These are phyloP conservation scores for Micropterix aruncella DNA, from an alignment of 2,888 invertebrate genomes.

Conservation along the genomic window DNA sequence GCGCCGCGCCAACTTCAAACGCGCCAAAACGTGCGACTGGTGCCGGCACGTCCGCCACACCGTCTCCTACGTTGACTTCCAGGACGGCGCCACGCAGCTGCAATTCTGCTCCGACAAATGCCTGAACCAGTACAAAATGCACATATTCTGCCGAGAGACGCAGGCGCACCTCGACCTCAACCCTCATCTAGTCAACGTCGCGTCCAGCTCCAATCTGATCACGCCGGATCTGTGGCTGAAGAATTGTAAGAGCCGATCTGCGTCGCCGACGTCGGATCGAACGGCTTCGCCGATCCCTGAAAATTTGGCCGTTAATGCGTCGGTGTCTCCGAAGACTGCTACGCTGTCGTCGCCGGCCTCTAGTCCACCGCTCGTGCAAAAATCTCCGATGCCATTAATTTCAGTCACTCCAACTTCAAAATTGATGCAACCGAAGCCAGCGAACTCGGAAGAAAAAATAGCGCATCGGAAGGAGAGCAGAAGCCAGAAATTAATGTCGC, in stretches of 20 bases:
- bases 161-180: constrained; percentile 81
- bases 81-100: constrained; percentile 81
- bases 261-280: constrained; percentile 40
- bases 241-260: constrained; percentile 58
- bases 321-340: constrained; percentile 15
- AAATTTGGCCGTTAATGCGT: constrained; percentile 14
- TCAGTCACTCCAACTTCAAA: constrained; percentile 53
- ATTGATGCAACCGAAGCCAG: constrained; percentile 34
- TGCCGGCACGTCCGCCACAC: constrained; percentile 82
- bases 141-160: constrained; percentile 88
- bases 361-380: constrained; percentile 17
- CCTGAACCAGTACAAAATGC: constrained; percentile 93
- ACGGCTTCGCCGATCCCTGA: constrained; percentile 39
- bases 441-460: constrained; percentile 28
- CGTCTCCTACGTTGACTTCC: constrained; percentile 82
- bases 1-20: constrained; percentile 77
- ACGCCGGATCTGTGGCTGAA: constrained; percentile 86
- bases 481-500: constrained; percentile 29
- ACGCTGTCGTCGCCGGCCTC: constrained; percentile 13
- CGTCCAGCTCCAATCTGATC: constrained; percentile 45
- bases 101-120: constrained; percentile 91
- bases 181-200: constrained; percentile 48
- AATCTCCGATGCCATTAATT: constrained; percentile 46
- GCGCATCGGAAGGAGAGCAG: constrained; percentile 29
- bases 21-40: constrained; percentile 89